phyloP scores from a whole-genome alignment of 2,113 vertebrate genomes.

The human (Homo sapiens) region GRCh38 chr1:204367501-204368000 shows the following conservation, averaged over 20 bases:
- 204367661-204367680: neutral
- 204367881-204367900: neutral
- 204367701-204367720: neutral
- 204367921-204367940: neutral
- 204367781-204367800: conserved; percentile 81
- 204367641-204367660: neutral
- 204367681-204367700: neutral
- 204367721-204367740: neutral
- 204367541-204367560: neutral
- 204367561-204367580: neutral
- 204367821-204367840: conserved; percentile 83
- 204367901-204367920: neutral
- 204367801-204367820: conserved; percentile 85
- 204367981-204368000: too few relatives aligned
- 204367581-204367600: neutral
- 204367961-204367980: neutral
- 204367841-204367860: conserved; percentile 85
- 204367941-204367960: neutral
- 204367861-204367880: conserved; percentile 36
- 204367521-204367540: neutral
- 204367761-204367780: neutral
- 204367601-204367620: neutral
- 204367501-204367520: neutral
- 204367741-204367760: neutral
- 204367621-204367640: neutral